Conservation (phyloP, 2,113 vertebrate species). For the Bubo bubo region DNA sequence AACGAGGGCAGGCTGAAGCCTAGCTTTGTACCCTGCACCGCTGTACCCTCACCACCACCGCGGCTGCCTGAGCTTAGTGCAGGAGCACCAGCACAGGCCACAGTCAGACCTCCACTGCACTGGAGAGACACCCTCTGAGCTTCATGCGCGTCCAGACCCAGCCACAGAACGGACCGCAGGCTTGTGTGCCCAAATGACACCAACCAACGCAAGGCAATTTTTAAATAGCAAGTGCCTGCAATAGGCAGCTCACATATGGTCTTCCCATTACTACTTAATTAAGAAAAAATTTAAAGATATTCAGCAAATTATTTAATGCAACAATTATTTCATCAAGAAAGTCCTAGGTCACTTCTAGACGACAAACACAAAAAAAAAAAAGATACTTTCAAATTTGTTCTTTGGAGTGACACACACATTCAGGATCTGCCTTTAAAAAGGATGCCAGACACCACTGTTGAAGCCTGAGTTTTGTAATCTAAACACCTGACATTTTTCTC, state of each 20-base stretch:
- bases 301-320: not conserved
- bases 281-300: not conserved
- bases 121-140: not conserved
- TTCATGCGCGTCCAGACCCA: fast-evolving
- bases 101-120: fast-evolving
- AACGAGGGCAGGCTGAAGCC: not conserved
- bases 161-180: not conserved
- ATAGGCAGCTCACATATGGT: not conserved
- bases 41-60: not conserved
- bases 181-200: not conserved
- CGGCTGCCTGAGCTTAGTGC: fast-evolving
- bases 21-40: not conserved
- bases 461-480: not conserved
- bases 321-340: not conserved
- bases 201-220: not conserved
- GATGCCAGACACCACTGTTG: not conserved
- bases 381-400: not conserved
- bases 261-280: not conserved
- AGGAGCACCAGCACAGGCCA: not conserved
- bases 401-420: not conserved
- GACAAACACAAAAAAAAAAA: not conserved
- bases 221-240: not conserved
- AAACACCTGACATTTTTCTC: not conserved
- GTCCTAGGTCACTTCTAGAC: not conserved
- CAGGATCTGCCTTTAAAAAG: not conserved